Evolutionary conservation across 1,140 invertebrate species (phyloP).

Genomic region (Mycetomoellerius zeteki): DNA sequence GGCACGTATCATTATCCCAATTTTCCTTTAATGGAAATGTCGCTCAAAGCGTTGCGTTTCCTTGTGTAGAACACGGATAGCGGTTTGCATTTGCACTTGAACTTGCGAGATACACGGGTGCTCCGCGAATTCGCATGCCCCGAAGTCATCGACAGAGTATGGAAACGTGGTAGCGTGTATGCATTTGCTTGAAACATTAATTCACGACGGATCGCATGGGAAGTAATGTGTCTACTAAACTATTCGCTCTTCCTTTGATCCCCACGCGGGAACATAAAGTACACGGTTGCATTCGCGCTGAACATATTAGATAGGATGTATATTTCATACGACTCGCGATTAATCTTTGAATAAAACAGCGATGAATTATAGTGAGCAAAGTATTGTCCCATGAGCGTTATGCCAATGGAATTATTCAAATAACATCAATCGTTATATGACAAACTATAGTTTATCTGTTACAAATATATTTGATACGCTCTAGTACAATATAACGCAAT

Average conservation of each 20-base stretch:
- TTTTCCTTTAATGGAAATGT: conserved; percentile 23
- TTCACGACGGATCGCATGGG: conserved; percentile 37
- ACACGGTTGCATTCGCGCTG: neutral
- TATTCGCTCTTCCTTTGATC: conserved; percentile 64
- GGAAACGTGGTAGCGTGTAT: conserved; percentile 1
- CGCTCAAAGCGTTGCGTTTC: conserved; percentile 27
- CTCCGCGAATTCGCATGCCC: conserved; percentile 5
- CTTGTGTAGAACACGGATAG: conserved; percentile 25
- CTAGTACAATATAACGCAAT: neutral
- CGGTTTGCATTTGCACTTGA: conserved; percentile 29
- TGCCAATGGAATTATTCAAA: conserved; percentile 21
- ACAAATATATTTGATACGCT: neutral
- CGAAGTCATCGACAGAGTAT: conserved; percentile 41
- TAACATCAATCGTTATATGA: neutral
- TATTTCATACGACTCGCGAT: conserved; percentile 13
- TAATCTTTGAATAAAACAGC: conserved; percentile 36
- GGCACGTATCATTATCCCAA: conserved; percentile 16
- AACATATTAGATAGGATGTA: conserved; percentile 10
- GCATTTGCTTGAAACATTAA: conserved; percentile 47
- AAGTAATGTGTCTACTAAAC: conserved; percentile 58
- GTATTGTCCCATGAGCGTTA: neutral
- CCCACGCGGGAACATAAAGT: conserved; percentile 1
- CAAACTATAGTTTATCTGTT: neutral
- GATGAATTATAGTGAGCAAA: conserved; percentile 11
- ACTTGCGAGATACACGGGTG: conserved; percentile 20